Conservation (phyloP, 2,113 vertebrate species). For the Grallaria varia region DNA sequence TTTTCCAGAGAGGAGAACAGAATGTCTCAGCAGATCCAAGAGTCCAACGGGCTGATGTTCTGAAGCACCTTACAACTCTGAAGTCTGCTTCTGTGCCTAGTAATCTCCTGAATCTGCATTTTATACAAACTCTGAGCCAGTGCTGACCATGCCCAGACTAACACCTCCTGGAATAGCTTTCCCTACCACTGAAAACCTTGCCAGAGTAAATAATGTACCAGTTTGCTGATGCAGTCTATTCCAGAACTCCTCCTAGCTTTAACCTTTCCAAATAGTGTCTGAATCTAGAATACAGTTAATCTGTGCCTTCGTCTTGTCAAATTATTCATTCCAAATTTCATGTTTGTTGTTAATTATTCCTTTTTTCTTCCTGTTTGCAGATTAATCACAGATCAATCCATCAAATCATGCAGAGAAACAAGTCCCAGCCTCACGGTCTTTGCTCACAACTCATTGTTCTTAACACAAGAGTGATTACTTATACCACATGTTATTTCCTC, state of each 20-base stretch:
- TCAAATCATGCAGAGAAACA: not conserved
- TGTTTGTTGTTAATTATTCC: not conserved
- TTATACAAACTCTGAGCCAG: slow-evolving; percentile 39
- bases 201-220: slow-evolving; percentile 47
- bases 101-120: slow-evolving; percentile 59
- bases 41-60: not conserved
- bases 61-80: not conserved
- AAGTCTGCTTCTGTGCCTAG: not conserved
- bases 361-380: slow-evolving; percentile 1
- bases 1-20: slow-evolving; percentile 47
- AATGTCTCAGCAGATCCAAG: slow-evolving; percentile 8
- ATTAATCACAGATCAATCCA: not conserved
- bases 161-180: slow-evolving; percentile 48
- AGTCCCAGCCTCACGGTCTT: not conserved
- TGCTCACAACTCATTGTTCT: not conserved
- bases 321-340: slow-evolving; percentile 17
- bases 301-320: not conserved
- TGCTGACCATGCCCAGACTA: slow-evolving; percentile 49
- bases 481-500: not conserved
- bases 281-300: slow-evolving; percentile 28
- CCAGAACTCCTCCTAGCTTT: slow-evolving; percentile 43
- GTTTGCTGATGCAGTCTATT: slow-evolving; percentile 49
- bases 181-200: not conserved
- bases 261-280: slow-evolving; percentile 21
- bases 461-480: not conserved